Evolutionary conservation across 2,113 vertebrate genomes (phyloP).

Genomic region (Dinomys branickii): DNA sequence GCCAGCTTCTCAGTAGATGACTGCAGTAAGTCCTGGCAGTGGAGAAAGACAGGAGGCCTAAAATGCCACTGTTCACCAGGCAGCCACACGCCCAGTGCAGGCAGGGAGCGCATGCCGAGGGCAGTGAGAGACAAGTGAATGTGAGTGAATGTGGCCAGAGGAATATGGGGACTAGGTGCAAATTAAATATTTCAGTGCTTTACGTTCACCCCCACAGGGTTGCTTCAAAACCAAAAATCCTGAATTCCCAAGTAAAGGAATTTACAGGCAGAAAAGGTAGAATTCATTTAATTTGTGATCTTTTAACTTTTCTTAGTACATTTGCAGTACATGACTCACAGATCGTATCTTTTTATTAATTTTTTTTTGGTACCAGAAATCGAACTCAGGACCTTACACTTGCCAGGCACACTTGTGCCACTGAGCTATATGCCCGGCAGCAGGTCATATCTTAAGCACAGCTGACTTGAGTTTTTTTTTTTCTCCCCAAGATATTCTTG

Average conservation of each 20-base stretch:
- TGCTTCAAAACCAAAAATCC: conserved; percentile 1
- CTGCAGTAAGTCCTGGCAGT: background rate
- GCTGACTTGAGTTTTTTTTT: background rate
- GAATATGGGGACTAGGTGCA: background rate
- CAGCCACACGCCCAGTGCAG: background rate
- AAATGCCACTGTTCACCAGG: background rate
- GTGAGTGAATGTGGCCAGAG: background rate
- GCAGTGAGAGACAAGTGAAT: background rate
- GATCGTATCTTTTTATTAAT: background rate
- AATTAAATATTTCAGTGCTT: background rate
- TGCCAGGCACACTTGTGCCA: too few relatives aligned
- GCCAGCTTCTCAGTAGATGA: background rate
- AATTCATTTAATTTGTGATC: background rate
- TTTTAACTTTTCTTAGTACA: background rate
- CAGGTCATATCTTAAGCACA: background rate
- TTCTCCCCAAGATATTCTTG: background rate
- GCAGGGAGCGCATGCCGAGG: background rate
- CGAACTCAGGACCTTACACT: too few relatives aligned
- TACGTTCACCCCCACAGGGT: background rate
- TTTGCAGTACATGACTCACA: background rate
- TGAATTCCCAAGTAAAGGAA: background rate
- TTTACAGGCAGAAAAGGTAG: background rate
- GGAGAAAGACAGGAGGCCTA: background rate
- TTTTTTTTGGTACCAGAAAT: too few relatives aligned
- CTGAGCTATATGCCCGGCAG: background rate